Evolutionary conservation across 1,140 invertebrate genomes (phyloP).

Genomic region (Cotesia chilonis): DNA sequence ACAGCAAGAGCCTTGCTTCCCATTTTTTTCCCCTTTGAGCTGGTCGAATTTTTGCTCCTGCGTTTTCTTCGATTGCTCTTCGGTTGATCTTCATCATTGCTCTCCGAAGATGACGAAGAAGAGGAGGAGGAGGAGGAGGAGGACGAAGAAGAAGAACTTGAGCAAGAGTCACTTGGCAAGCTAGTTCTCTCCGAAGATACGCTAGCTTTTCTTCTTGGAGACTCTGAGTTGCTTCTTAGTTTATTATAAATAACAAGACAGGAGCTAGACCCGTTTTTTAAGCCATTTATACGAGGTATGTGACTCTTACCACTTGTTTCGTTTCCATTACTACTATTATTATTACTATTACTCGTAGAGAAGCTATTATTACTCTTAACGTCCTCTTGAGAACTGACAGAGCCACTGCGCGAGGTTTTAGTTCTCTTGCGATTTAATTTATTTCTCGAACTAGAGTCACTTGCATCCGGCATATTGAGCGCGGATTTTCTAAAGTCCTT

Average conservation of each 20-base stretch:
- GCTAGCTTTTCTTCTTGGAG: constrained; percentile 41
- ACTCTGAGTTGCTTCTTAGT: constrained; percentile 46
- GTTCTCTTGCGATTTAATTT: constrained; percentile 40
- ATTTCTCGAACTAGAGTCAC: constrained; percentile 49
- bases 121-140: too few relatives aligned
- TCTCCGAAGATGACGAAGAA: too few relatives aligned
- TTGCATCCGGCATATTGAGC: constrained; percentile 72
- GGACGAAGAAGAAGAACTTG: constrained; percentile 36
- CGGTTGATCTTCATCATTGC: constrained; percentile 49
- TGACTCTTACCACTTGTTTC: constrained; percentile 20
- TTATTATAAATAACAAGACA: constrained; percentile 28
- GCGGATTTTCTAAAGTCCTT: constrained; percentile 82
- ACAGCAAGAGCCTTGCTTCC: not conserved
- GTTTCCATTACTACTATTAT: constrained; percentile 31
- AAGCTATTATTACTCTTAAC: constrained; percentile 43
- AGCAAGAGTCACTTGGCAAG: constrained; percentile 52
- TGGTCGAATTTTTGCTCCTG: constrained; percentile 42
- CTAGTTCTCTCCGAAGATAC: constrained; percentile 39
- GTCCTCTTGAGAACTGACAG: constrained; percentile 56
- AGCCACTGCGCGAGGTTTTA: constrained; percentile 56
- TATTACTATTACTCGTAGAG: constrained; percentile 23
- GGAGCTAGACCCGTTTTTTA: constrained; percentile 27
- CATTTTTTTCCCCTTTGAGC: constrained; percentile 47
- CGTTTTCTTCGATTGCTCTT: constrained; percentile 37
- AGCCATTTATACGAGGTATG: constrained; percentile 20